A percentile compares a stretch with the other conserved stretches of the same genome.
Conservation (phyloP, 2,888 invertebrate species). For the Polia nebulosa region DNA sequence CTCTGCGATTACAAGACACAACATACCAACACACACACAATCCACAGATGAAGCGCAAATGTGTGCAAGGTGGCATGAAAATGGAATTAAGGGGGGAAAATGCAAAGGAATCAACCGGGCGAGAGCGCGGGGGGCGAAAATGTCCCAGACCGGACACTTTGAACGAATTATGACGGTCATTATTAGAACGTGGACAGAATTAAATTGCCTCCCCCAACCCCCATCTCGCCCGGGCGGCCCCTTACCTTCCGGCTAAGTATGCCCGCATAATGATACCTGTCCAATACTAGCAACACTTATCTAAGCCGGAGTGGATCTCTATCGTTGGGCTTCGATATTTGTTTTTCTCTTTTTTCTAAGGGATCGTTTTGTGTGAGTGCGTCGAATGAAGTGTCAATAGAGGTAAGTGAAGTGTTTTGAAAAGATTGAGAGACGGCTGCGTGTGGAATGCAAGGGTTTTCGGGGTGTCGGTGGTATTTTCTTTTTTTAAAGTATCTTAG, state of each 20-base stretch:
- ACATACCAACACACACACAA: slow-evolving; percentile 70
- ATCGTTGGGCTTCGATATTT: slow-evolving; percentile 68
- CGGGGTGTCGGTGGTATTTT: slow-evolving; percentile 8
- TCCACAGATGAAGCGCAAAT: slow-evolving; percentile 82
- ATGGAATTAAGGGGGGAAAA: slow-evolving; percentile 89
- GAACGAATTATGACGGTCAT: slow-evolving; percentile 92
- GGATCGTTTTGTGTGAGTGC: slow-evolving; percentile 61
- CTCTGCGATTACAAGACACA: slow-evolving; percentile 63
- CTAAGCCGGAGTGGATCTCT: slow-evolving; percentile 76
- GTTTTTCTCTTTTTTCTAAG: slow-evolving; percentile 64
- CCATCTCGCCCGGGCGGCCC: slow-evolving; percentile 69
- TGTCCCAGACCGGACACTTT: slow-evolving; percentile 92
- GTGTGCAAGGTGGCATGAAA: slow-evolving; percentile 90
- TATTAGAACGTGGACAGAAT: slow-evolving; percentile 92
- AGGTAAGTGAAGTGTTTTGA: slow-evolving; percentile 61
- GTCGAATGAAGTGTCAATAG: slow-evolving; percentile 65
- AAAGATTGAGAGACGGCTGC: slow-evolving; percentile 46
- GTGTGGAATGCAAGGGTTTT: slow-evolving; percentile 47
- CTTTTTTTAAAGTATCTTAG: too few species aligned
- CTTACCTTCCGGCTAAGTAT: slow-evolving; percentile 88
- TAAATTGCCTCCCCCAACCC: slow-evolving; percentile 90
- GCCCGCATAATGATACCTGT: slow-evolving; percentile 90
- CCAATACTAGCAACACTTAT: slow-evolving; percentile 87
- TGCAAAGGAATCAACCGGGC: slow-evolving; percentile 89
- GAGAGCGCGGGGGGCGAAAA: slow-evolving; percentile 82